These are phyloP conservation scores for Protomyctophum bolini DNA, from an alignment of 2,113 vertebrate species.

Conservation along the genomic window DNA sequence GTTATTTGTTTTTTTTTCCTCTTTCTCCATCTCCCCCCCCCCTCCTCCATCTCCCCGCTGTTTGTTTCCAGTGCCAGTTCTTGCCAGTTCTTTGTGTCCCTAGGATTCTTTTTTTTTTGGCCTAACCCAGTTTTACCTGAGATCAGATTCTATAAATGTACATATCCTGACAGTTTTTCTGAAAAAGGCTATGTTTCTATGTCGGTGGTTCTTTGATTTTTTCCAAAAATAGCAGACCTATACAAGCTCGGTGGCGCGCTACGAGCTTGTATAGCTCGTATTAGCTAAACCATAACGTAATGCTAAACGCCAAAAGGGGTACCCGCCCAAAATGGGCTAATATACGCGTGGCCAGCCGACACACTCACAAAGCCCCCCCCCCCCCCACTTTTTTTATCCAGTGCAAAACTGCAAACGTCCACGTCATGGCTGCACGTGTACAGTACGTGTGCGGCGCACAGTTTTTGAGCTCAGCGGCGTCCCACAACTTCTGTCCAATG, in stretches of 20 bases:
- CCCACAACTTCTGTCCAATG: constrained; percentile 28
- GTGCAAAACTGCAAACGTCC: not conserved
- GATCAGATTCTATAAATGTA: no score
- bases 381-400: constrained; percentile 58
- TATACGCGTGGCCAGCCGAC: constrained; percentile 70
- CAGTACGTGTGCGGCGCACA: not conserved
- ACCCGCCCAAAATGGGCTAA: no score
- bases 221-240: no score
- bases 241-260: no score
- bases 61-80: constrained; percentile 81
- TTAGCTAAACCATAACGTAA: no score
- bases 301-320: no score
- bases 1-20: constrained; percentile 66
- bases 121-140: no score
- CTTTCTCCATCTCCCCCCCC: constrained; percentile 55
- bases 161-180: no score
- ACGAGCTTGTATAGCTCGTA: no score
- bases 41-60: constrained; percentile 66
- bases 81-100: constrained; percentile 80
- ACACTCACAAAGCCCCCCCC: constrained; percentile 83
- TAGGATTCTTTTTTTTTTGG: constrained; percentile 78
- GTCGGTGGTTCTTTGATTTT: no score
- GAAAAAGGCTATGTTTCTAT: no score
- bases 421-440: no score
- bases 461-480: constrained; percentile 35